Evolutionary conservation across 2,113 vertebrate species (phyloP).

Genomic region (Pseudolaguvia tuberculata): DNA sequence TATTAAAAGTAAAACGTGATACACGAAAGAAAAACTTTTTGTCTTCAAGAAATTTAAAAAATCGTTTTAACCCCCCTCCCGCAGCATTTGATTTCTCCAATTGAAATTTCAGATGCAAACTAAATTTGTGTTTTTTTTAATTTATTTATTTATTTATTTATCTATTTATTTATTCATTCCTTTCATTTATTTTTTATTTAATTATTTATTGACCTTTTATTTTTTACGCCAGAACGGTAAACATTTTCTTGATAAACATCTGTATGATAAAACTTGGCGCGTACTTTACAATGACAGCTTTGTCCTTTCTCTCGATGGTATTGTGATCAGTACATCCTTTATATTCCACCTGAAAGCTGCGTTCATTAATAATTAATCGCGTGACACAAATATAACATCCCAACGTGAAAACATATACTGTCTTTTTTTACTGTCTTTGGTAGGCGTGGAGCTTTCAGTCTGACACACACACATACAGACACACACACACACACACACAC

Average conservation of each 20-base stretch:
- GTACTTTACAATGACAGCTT: background rate
- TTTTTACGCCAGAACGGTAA: background rate
- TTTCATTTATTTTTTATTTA: too few relatives aligned
- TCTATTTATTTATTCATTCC: too few relatives aligned
- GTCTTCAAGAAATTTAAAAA: too few relatives aligned
- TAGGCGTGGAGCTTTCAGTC: conserved; percentile 77
- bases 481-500: conserved; percentile 12
- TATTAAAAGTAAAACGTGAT: too few relatives aligned
- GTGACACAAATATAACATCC: conserved; percentile 74
- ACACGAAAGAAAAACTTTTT: too few relatives aligned
- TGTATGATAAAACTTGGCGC: background rate
- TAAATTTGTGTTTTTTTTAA: too few relatives aligned
- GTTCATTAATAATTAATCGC: conserved; percentile 50
- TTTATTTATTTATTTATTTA: too few relatives aligned
- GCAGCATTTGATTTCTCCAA: too few relatives aligned
- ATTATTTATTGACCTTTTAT: too few relatives aligned
- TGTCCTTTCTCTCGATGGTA: background rate
- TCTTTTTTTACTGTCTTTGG: conserved; percentile 60
- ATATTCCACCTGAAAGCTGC: background rate
- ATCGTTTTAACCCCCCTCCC: too few relatives aligned
- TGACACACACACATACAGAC: too few relatives aligned
- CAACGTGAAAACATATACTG: conserved; percentile 57
- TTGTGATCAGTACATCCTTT: background rate
- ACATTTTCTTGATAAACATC: background rate
- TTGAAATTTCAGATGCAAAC: too few relatives aligned